phyloP scores from a whole-genome alignment of 2,797 vertebrate species.

The Gephyroberyx darwinii region DNA sequence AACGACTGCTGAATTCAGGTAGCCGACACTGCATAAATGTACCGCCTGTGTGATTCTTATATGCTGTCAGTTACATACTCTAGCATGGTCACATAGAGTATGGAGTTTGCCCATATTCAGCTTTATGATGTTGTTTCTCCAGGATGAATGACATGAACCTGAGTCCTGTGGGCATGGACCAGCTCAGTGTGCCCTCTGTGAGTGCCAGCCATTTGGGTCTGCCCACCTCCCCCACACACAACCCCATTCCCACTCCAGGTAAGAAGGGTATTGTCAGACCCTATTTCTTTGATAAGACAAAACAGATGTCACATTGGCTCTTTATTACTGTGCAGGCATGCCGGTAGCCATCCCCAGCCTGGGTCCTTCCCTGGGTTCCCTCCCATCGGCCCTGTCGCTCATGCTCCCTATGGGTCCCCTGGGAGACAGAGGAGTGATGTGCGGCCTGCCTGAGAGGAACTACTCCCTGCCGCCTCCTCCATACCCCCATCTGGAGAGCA shows the following conservation, averaged over 20 bases:
- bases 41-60: not conserved
- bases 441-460: conserved; percentile 95
- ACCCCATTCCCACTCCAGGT: conserved; percentile 91
- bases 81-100: no score
- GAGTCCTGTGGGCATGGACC: conserved; percentile 98
- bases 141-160: conserved; percentile 99
- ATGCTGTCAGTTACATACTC: not conserved
- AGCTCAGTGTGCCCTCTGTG: conserved; percentile 93
- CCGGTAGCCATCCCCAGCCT: conserved; percentile 97
- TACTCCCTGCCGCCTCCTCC: conserved; percentile 95
- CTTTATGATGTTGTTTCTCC: conserved; percentile 12
- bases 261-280: conserved; percentile 13
- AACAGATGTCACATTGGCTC: not conserved
- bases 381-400: conserved; percentile 95
- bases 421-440: conserved; percentile 97
- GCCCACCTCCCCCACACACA: conserved; percentile 94
- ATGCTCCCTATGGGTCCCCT: conserved; percentile 98
- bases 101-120: not conserved
- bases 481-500: conserved; percentile 97
- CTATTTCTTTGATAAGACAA: not conserved
- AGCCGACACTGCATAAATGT: not conserved
- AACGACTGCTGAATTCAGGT: conserved; percentile 65
- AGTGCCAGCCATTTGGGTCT: conserved; percentile 93
- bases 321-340: conserved; percentile 82
- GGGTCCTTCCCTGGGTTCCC: conserved; percentile 92